These are phyloP conservation scores for Cryptoblepharus egeriae DNA, from an alignment of 2,797 vertebrate genomes.

Conservation along the genomic window DNA sequence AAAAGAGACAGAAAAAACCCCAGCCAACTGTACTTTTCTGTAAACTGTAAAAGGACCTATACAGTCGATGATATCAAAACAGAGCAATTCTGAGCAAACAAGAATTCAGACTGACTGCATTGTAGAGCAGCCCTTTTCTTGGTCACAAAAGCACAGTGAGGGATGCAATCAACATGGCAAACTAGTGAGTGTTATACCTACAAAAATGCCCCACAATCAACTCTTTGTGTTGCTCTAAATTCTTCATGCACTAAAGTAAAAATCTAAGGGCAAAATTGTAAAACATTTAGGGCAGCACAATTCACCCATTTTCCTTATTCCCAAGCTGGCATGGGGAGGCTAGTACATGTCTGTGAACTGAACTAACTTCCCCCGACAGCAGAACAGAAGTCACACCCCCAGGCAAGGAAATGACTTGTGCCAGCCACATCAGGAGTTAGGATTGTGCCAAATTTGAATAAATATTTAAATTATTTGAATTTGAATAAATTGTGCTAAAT, in stretches of 20 bases:
- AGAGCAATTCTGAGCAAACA: constrained; percentile 4
- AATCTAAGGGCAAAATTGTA: too few species aligned
- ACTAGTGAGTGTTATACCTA: neutral
- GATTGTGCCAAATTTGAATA: too few species aligned
- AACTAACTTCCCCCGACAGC: too few species aligned
- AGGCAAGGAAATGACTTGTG: too few species aligned
- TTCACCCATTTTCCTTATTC: too few species aligned
- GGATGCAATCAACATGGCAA: neutral
- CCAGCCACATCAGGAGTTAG: too few species aligned
- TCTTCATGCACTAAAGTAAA: neutral
- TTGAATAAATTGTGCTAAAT: too few species aligned
- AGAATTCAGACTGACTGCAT: constrained; percentile 28
- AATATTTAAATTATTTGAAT: too few species aligned
- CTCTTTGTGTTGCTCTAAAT: neutral
- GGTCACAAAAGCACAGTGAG: neutral
- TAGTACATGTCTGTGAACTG: too few species aligned
- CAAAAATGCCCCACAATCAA: neutral
- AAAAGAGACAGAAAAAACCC: neutral
- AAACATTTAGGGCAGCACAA: too few species aligned
- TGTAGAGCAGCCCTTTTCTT: neutral
- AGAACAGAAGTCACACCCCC: too few species aligned
- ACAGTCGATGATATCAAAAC: constrained; percentile 23
- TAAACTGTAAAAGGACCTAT: constrained; percentile 23
- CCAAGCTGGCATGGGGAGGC: too few species aligned
- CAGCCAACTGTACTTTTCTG: neutral